These are phyloP conservation scores for Antitype chi DNA, from an alignment of 2,888 invertebrate genomes.

Conservation along the genomic window DNA sequence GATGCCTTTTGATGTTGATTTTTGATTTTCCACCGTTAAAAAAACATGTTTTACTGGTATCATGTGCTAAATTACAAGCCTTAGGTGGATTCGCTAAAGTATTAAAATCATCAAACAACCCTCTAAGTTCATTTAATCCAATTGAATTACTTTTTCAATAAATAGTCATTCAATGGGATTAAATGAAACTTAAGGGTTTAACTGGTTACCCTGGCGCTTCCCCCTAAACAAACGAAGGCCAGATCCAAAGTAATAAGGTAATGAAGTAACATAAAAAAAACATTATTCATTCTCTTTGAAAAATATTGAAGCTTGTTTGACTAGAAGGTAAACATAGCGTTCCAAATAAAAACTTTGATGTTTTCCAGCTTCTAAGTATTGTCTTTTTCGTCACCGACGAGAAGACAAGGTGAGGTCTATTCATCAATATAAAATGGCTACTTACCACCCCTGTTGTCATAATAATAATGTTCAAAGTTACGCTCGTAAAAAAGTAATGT, in stretches of 20 bases:
- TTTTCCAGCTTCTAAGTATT: background rate
- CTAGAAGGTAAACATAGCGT: background rate
- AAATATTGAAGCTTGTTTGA: background rate
- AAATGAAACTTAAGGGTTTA: too few relatives aligned
- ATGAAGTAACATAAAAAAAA: too few relatives aligned
- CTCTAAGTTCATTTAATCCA: too few relatives aligned
- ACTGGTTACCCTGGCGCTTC: too few relatives aligned
- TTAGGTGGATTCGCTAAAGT: too few relatives aligned
- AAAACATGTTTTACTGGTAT: background rate
- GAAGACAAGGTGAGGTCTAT: background rate
- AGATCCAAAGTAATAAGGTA: too few relatives aligned
- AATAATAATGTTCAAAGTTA: constrained; percentile 29
- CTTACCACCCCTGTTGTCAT: constrained; percentile 6
- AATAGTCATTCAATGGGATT: too few relatives aligned
- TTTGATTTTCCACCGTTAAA: too few relatives aligned
- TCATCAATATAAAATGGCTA: constrained; percentile 17
- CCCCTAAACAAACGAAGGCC: too few relatives aligned
- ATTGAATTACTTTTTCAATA: too few relatives aligned
- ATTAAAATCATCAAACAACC: too few relatives aligned
- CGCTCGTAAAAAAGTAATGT: constrained; percentile 41
- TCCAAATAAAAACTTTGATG: background rate
- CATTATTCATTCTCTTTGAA: background rate
- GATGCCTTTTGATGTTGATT: background rate
- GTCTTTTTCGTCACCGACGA: background rate
- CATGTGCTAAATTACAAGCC: background rate